These are phyloP conservation scores for Aradophagus sp. DNA, from an alignment of 1,140 invertebrate species.

Conservation along the genomic window DNA sequence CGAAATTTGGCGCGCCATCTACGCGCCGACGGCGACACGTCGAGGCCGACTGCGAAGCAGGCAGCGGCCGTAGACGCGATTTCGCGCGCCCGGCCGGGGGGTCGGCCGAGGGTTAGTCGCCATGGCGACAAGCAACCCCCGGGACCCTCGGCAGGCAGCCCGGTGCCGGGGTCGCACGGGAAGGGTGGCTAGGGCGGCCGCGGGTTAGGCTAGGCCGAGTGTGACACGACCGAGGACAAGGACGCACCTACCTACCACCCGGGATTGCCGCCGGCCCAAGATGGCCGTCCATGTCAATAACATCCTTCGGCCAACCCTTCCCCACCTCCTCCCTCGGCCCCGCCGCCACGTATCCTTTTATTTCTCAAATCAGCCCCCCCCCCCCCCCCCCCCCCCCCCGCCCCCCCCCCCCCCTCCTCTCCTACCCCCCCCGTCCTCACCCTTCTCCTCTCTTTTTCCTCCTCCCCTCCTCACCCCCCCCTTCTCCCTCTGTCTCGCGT, in stretches of 20 bases:
- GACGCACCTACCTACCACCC: slow-evolving; percentile 65
- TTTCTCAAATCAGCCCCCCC: slow-evolving; percentile 23
- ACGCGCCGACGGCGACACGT: not conserved
- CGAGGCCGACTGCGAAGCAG: slow-evolving; percentile 22
- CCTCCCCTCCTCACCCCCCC: no score
- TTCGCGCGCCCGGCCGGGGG: slow-evolving; percentile 62
- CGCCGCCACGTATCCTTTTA: slow-evolving; percentile 61
- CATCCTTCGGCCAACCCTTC: slow-evolving; percentile 72
- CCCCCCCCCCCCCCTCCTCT: not conserved
- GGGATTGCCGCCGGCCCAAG: slow-evolving; percentile 79
- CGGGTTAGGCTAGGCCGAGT: slow-evolving; percentile 65
- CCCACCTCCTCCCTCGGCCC: slow-evolving; percentile 61
- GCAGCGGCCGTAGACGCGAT: slow-evolving; percentile 63
- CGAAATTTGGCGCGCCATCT: not conserved
- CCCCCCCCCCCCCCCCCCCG: not conserved
- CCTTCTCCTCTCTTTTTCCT: not conserved
- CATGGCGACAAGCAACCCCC: slow-evolving; percentile 70
- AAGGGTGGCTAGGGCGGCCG: slow-evolving; percentile 66
- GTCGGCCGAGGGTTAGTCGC: slow-evolving; percentile 66
- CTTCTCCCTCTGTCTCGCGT: no score
- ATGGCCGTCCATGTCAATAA: slow-evolving; percentile 79
- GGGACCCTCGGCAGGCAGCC: slow-evolving; percentile 62
- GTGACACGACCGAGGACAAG: slow-evolving; percentile 72
- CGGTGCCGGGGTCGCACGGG: slow-evolving; percentile 65
- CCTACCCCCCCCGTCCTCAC: not conserved